phyloP scores from a whole-genome alignment of 2,797 vertebrate species.

The Emys orbicularis region DNA sequence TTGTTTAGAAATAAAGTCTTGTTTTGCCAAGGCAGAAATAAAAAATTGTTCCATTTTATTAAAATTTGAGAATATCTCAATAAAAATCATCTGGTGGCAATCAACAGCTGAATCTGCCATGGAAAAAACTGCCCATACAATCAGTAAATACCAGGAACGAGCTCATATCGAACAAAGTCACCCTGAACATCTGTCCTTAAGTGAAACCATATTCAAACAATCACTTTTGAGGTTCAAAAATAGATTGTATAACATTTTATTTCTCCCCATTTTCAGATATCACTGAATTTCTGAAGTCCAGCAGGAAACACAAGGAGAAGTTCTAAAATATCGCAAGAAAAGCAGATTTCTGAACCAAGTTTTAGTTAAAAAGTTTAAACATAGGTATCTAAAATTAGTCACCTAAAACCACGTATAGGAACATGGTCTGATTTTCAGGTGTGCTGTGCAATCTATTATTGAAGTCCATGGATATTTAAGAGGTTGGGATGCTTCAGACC shows the following conservation, averaged over 20 bases:
- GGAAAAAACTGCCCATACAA: neutral
- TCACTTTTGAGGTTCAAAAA: neutral
- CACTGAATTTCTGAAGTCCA: neutral
- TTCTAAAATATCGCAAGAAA: neutral
- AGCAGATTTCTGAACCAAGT: neutral
- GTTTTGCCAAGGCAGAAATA: neutral
- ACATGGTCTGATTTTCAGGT: neutral
- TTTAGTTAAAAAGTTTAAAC: neutral
- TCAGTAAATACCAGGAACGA: neutral
- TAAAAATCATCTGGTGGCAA: accelerated
- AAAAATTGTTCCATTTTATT: neutral
- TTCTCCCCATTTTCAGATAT: accelerated
- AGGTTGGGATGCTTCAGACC: too few species aligned
- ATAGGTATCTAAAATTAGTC: neutral
- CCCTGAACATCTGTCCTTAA: neutral
- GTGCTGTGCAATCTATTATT: neutral
- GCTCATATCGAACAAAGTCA: neutral
- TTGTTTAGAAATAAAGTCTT: neutral
- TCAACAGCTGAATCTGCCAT: neutral
- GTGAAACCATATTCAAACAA: neutral
- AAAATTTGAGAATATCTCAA: neutral
- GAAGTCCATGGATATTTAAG: too few species aligned
- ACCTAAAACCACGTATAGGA: neutral
- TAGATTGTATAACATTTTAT: neutral
- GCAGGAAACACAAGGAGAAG: neutral